A percentile compares a stretch with the other conserved stretches of the same genome.
phyloP scores from a whole-genome alignment of 2,888 invertebrate species.

The Melipona bicolor region DNA sequence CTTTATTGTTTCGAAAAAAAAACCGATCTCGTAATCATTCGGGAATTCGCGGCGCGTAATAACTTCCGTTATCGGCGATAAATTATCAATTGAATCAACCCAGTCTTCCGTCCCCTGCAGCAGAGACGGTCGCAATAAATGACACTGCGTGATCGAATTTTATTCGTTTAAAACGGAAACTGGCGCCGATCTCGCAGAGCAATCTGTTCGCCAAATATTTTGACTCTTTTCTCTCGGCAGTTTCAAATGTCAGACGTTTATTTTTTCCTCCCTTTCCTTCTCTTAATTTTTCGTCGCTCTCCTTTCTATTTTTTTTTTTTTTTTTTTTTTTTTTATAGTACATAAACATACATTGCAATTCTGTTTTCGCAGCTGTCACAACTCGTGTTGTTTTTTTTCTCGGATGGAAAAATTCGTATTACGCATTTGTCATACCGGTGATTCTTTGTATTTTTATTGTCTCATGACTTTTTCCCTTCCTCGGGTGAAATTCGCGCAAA shows the following conservation, averaged over 20 bases:
- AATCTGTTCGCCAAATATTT: not conserved
- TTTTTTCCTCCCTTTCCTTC: not conserved
- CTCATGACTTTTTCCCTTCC: too few species aligned
- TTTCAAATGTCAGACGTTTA: not conserved
- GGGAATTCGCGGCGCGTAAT: conserved; percentile 50
- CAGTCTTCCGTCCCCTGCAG: conserved; percentile 16
- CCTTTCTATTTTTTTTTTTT: not conserved
- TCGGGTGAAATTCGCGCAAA: not conserved
- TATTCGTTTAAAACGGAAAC: not conserved
- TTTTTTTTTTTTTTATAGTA: too few species aligned
- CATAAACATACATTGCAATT: conserved; percentile 14
- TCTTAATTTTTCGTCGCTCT: not conserved
- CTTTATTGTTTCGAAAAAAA: conserved; percentile 52
- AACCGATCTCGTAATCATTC: conserved; percentile 53
- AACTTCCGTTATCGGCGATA: conserved; percentile 45
- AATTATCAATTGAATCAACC: conserved; percentile 41
- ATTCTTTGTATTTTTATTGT: not conserved
- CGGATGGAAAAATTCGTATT: not conserved
- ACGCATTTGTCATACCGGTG: not conserved
- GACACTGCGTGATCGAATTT: conserved; percentile 26
- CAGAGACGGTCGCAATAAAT: conserved; percentile 30
- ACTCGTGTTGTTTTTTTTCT: not conserved
- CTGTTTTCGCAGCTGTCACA: not conserved
- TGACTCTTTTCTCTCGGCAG: not conserved
- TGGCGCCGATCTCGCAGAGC: not conserved